phyloP scores from a whole-genome alignment of 2,113 vertebrate genomes.

The Phoxinus phoxinus region DNA sequence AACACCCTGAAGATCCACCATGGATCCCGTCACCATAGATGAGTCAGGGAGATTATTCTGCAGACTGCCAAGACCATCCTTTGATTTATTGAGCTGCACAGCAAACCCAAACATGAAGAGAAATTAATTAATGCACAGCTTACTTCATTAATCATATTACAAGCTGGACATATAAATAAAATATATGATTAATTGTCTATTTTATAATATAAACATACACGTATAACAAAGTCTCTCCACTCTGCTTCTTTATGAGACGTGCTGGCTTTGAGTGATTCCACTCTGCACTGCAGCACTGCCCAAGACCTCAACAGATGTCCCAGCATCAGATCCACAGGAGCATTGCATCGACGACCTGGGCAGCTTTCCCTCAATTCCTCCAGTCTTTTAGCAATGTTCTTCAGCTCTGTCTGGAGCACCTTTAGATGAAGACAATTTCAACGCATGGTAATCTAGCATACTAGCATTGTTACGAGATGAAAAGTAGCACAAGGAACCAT shows the following conservation, averaged over 20 bases:
- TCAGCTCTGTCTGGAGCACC: constrained; percentile 70
- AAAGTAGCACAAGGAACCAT: not conserved
- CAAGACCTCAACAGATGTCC: constrained; percentile 81
- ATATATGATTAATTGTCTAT: not conserved
- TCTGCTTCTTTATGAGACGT: constrained; percentile 80
- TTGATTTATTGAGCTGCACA: constrained; percentile 84
- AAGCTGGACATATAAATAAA: not conserved
- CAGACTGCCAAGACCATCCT: constrained; percentile 81
- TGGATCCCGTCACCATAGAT: constrained; percentile 70
- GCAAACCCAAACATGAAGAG: not conserved
- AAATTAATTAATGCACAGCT: not conserved
- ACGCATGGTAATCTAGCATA: not conserved
- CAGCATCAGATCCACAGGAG: constrained; percentile 61
- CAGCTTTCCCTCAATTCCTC: constrained; percentile 67
- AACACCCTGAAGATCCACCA: constrained; percentile 76
- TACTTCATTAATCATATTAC: not conserved
- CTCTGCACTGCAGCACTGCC: constrained; percentile 73
- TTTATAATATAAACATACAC: not conserved
- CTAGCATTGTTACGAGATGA: not conserved
- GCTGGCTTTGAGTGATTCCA: constrained; percentile 76
- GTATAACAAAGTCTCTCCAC: constrained; percentile 76
- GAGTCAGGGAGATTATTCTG: constrained; percentile 81
- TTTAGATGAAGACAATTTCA: constrained; percentile 43
- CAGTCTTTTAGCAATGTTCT: constrained; percentile 53
- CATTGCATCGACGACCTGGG: constrained; percentile 64